Evolutionary conservation across 92 coral and sea anemone genomes (phyloP).

Genomic region (Paramuricea clavata): DNA sequence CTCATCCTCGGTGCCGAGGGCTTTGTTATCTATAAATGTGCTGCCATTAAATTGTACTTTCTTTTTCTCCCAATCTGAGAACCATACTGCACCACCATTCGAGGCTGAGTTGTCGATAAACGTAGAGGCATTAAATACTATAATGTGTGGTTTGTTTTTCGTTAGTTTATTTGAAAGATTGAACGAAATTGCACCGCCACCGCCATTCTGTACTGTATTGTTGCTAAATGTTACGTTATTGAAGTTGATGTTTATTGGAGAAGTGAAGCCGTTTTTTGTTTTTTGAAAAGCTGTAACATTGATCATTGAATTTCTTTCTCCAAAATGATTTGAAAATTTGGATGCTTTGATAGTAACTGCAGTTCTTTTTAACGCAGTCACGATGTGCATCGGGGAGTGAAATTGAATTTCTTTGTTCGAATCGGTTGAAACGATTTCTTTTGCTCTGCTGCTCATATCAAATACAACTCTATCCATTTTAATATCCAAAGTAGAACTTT

Average conservation of each 20-base stretch:
- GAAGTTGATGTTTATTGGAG: not conserved
- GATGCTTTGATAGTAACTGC: not conserved
- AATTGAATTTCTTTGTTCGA: not conserved
- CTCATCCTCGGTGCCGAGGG: not conserved
- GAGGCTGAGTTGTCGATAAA: slow-evolving; percentile 13
- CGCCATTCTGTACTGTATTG: not conserved
- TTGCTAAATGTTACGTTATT: not conserved
- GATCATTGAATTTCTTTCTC: not conserved
- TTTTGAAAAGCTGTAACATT: not conserved
- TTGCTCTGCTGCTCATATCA: not conserved
- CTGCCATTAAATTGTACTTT: not conserved
- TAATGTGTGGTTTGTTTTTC: not conserved
- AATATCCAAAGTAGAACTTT: not conserved
- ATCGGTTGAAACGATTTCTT: not conserved
- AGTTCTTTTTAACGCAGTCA: not conserved
- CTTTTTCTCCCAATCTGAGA: slow-evolving; percentile 1
- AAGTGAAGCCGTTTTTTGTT: not conserved
- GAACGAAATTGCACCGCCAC: slow-evolving; percentile 28
- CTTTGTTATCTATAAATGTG: slow-evolving; percentile 12
- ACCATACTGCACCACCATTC: slow-evolving; percentile 30
- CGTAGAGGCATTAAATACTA: not conserved
- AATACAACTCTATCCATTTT: not conserved
- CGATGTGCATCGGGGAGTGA: not conserved
- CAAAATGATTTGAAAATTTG: not conserved
- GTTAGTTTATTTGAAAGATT: not conserved